Evolutionary conservation across 2,797 vertebrate genomes (phyloP).

Genomic region (Podargus strigoides): DNA sequence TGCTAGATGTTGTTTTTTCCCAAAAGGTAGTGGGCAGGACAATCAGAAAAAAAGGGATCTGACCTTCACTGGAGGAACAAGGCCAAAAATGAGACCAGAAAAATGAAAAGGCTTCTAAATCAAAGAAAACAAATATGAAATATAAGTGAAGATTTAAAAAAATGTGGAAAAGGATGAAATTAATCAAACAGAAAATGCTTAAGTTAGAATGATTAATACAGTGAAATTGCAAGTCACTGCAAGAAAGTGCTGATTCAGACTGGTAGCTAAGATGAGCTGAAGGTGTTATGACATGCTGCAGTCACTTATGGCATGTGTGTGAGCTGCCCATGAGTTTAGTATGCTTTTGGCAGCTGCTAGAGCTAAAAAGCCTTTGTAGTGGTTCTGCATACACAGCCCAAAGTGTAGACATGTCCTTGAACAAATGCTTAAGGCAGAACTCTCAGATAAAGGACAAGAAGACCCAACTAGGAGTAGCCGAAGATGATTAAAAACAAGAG

Average conservation of each 20-base stretch:
- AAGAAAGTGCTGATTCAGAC: background rate
- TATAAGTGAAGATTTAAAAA: background rate
- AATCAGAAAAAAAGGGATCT: background rate
- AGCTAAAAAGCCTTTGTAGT: background rate
- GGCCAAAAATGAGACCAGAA: background rate
- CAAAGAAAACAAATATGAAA: background rate
- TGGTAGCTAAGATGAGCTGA: background rate
- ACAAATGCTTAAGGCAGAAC: background rate
- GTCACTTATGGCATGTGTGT: background rate
- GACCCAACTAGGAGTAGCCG: background rate
- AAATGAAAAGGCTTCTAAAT: background rate
- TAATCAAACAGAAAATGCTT: background rate
- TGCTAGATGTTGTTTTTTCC: background rate
- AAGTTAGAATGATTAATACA: background rate
- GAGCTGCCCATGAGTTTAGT: background rate
- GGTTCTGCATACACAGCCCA: background rate
- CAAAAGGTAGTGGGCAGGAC: background rate
- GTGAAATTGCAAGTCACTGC: background rate
- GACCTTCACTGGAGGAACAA: background rate
- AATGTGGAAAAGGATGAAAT: background rate
- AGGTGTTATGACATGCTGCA: background rate
- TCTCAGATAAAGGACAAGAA: background rate
- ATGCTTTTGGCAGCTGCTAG: background rate
- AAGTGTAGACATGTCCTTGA: background rate
- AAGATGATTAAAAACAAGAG: background rate